A percentile compares a stretch with the other conserved stretches of the same genome.
These are phyloP conservation scores for Gymnobelideus leadbeateri DNA, from an alignment of 2,113 vertebrate genomes.

Conservation along the genomic window DNA sequence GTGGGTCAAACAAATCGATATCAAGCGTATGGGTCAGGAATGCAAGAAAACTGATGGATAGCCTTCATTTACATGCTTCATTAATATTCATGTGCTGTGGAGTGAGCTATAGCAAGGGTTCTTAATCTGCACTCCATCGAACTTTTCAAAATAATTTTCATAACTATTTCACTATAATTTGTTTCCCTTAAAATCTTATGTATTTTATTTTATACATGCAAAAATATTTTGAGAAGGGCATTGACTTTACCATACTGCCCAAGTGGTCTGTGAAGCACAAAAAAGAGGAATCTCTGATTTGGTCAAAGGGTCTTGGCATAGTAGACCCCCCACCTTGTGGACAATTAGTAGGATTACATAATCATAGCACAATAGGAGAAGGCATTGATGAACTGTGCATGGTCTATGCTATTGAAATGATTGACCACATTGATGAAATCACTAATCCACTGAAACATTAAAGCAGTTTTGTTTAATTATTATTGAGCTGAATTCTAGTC, in stretches of 20 bases:
- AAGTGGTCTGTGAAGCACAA: neutral
- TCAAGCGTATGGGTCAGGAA: neutral
- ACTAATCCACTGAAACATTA: neutral
- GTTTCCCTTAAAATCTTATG: neutral
- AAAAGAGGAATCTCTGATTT: neutral
- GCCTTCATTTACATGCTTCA: neutral
- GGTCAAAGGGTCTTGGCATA: neutral
- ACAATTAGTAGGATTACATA: neutral
- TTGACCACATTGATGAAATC: neutral
- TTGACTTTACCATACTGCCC: neutral
- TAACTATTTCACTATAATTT: neutral
- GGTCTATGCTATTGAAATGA: neutral
- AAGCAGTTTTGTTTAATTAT: neutral
- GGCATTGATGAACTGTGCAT: neutral
- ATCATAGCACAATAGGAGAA: neutral
- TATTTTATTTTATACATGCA: neutral
- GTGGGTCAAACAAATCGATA: neutral
- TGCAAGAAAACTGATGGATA: neutral
- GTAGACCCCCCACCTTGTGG: neutral
- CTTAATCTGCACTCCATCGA: neutral
- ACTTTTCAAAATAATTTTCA: neutral
- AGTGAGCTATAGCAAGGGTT: neutral
- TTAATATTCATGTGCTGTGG: neutral
- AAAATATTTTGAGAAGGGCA: neutral
- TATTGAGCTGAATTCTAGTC: neutral